Evolutionary conservation across 2,797 vertebrate species (phyloP).

Genomic region (Rallus crepitans): DNA sequence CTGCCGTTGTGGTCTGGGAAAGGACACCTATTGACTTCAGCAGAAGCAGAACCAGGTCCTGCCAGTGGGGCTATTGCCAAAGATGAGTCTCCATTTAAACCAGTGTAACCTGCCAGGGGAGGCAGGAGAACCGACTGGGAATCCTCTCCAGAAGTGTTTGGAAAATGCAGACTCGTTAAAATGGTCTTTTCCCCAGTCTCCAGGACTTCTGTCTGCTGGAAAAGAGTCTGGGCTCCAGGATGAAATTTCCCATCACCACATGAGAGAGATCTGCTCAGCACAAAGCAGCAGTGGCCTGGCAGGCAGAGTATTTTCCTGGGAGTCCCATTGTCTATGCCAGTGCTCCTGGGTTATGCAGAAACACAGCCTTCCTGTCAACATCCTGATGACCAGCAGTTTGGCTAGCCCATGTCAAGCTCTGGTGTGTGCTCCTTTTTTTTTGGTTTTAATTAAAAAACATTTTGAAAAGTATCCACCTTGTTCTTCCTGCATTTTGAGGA

Average conservation of each 20-base stretch:
- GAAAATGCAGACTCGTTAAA: not conserved
- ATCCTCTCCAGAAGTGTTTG: slow-evolving; percentile 21
- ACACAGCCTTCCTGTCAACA: slow-evolving; percentile 5
- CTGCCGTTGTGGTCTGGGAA: not conserved
- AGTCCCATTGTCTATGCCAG: not conserved
- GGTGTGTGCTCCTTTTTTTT: slow-evolving; percentile 67
- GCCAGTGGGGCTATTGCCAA: slow-evolving; percentile 37
- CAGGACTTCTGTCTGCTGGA: not conserved
- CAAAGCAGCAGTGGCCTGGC: slow-evolving; percentile 21
- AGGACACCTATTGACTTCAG: slow-evolving; percentile 15
- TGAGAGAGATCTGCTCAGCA: slow-evolving; percentile 14
- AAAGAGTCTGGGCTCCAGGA: slow-evolving; percentile 13
- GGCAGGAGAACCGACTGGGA: not conserved
- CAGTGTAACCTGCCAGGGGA: not conserved
- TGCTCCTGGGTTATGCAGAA: slow-evolving; percentile 35
- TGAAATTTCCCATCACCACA: not conserved
- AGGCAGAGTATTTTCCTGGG: not conserved
- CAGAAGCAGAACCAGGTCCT: not conserved
- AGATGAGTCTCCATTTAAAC: slow-evolving; percentile 27
- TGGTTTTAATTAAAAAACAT: slow-evolving; percentile 65
- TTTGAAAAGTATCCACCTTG: slow-evolving; percentile 35
- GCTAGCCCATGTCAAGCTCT: slow-evolving; percentile 51
- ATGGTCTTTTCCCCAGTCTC: not conserved
- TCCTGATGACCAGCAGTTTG: slow-evolving; percentile 51
- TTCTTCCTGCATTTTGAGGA: slow-evolving; percentile 19